phyloP scores from a whole-genome alignment of 1,140 invertebrate species.

The Trissolcus basalis region DNA sequence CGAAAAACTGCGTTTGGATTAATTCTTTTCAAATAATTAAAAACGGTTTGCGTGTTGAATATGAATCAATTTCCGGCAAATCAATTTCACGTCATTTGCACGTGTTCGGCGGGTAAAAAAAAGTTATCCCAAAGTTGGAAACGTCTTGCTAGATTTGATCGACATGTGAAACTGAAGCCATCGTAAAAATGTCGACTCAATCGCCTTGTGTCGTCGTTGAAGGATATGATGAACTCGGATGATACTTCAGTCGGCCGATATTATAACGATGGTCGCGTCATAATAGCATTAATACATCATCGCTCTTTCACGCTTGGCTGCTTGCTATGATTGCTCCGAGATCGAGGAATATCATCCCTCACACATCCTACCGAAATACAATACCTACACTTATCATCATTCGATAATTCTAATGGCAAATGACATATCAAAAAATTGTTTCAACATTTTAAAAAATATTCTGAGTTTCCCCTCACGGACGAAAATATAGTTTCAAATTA shows the following conservation, averaged over 20 bases:
- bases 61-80: too few relatives aligned
- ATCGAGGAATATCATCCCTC: slow-evolving; percentile 24
- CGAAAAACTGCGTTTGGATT: too few relatives aligned
- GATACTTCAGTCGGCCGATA: slow-evolving; percentile 20
- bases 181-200: background rate
- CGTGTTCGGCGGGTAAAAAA: too few relatives aligned
- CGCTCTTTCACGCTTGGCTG: slow-evolving; percentile 37
- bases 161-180: background rate
- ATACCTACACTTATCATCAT: slow-evolving; percentile 10
- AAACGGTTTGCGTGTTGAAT: too few relatives aligned
- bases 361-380: slow-evolving; percentile 23
- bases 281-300: slow-evolving; percentile 53
- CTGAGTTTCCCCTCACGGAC: too few relatives aligned
- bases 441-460: too few relatives aligned
- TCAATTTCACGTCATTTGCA: too few relatives aligned
- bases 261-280: slow-evolving; percentile 37
- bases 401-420: background rate
- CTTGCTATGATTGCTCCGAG: slow-evolving; percentile 35
- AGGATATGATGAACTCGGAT: slow-evolving; percentile 31
- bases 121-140: too few relatives aligned
- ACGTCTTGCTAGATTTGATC: slow-evolving; percentile 6
- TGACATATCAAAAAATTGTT: too few relatives aligned
- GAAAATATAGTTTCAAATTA: too few relatives aligned
- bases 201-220: background rate
- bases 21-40: too few relatives aligned